Conservation (phyloP, 2,113 vertebrate species). For the Rhegmatorhina hoffmannsi region DNA sequence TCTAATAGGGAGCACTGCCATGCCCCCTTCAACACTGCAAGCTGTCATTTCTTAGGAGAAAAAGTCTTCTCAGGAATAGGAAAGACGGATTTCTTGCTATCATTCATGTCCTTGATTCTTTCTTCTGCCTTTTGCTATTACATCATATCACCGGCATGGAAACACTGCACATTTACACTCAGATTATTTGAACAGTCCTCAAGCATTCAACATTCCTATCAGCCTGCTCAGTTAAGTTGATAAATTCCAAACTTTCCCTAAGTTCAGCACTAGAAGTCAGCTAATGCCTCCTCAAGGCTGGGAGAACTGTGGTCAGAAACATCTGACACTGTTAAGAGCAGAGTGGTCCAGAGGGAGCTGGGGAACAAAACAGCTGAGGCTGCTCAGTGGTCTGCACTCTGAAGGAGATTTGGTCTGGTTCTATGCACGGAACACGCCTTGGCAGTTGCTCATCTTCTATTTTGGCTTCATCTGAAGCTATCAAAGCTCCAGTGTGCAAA, state of each 20-base stretch:
- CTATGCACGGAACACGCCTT: rapidly evolving
- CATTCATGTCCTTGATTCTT: neutral
- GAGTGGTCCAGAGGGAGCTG: rapidly evolving
- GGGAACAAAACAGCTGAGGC: neutral
- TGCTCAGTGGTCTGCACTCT: neutral
- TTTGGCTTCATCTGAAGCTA: neutral
- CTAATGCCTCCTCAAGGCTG: neutral
- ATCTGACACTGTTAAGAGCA: neutral
- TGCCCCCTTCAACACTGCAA: neutral
- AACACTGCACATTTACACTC: neutral
- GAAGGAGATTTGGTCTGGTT: too few relatives aligned
- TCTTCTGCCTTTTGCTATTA: neutral
- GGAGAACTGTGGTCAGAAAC: neutral
- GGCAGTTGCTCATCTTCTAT: neutral
- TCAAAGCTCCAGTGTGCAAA: neutral
- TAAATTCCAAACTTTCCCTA: neutral
- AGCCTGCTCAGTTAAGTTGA: neutral
- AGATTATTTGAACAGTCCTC: rapidly evolving
- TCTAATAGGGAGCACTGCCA: neutral
- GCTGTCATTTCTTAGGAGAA: neutral
- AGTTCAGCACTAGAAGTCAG: neutral
- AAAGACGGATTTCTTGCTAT: neutral
- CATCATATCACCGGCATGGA: neutral
- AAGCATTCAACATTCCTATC: neutral
- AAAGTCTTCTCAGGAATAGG: neutral